Base-by-base conservation (phyloP, 2,888 invertebrate genomes). In the Lasioglossum marginatum region DNA sequence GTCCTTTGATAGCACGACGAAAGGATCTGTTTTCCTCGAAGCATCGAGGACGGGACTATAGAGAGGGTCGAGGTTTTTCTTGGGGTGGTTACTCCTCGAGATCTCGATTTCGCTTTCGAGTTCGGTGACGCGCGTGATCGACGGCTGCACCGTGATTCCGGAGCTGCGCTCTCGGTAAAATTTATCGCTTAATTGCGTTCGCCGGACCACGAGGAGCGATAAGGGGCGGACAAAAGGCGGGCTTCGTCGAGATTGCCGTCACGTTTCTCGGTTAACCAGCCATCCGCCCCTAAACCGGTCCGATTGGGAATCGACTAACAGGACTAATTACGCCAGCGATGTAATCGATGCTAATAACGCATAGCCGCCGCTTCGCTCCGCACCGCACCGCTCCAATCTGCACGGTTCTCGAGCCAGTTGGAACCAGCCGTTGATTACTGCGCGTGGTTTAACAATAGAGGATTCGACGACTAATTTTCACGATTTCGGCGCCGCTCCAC, bases 171-270 rank as follows among this genome's bases (percentile, higher is more conserved):
- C 19, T 89, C 85, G 34, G 82, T 83, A 83, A 86, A 89, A 89
- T 89, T 89, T 88, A 89, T 89, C 88, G 89, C 85, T 88, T 89
- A 89, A 89, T 89, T 89, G 88, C 85, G 85, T 88, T 85, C 79
- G 82, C 77, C 76, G 85, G 83, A 82, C 89, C 86, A 89, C 76
- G 84, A 70, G 74, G 82, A 52, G 73, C 89, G 89, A 89, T 89
- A 89, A 89, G 89, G 74, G 74, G 45, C 75, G 79, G 74, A 88
- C 86, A 88, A 88, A 87, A 82, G 81, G 82, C 60, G 45, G 68
- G 77, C 87, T 77, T 87, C 83, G 79, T 88, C 87, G 86, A 78
- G 88, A 89, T 89, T 87, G 87, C 79, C 83, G 87, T 88, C 88
- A 88, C 88, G 88, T 88, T 84, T 82, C 86, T 71, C 76, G 73